phyloP scores from a whole-genome alignment of 1,140 invertebrate species.

The Lepidostoma basale region DNA sequence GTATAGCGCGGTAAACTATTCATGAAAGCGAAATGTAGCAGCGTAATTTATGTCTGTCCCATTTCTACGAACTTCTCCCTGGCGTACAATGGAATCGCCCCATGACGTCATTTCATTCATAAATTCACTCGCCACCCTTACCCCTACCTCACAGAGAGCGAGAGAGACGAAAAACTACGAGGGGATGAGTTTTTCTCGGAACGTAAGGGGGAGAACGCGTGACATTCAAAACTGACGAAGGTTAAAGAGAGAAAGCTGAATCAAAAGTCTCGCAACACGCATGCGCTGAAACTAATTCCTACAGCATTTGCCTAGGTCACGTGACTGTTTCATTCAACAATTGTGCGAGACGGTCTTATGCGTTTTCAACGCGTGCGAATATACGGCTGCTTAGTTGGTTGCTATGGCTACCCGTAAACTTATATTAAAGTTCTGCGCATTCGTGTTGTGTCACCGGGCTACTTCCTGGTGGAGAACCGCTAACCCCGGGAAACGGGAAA shows the following conservation, averaged over 20 bases:
- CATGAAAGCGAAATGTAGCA: too few relatives aligned
- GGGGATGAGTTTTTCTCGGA: slow-evolving; percentile 7
- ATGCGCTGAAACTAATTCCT: background rate
- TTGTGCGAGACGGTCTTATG: background rate
- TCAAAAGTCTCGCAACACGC: background rate
- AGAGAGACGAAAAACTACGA: background rate
- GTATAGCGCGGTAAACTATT: too few relatives aligned
- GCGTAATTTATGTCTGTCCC: background rate
- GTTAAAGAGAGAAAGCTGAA: slow-evolving; percentile 22
- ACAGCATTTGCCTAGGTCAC: slow-evolving; percentile 13
- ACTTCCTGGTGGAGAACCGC: background rate
- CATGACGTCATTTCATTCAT: slow-evolving; percentile 46
- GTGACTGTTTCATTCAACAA: slow-evolving; percentile 24
- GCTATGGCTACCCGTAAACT: too few relatives aligned
- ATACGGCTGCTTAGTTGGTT: too few relatives aligned
- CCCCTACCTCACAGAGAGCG: background rate
- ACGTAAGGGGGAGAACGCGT: slow-evolving; percentile 5
- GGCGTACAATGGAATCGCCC: slow-evolving; percentile 40
- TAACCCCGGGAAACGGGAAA: background rate
- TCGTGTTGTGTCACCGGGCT: background rate
- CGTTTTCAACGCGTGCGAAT: background rate
- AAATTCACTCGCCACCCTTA: slow-evolving; percentile 33
- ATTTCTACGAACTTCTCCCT: slow-evolving; percentile 8
- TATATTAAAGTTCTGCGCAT: slow-evolving; percentile 2
- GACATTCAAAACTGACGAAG: slow-evolving; percentile 25